Base-by-base conservation (phyloP, 2,888 invertebrate species). In the Globia sparganii region DNA sequence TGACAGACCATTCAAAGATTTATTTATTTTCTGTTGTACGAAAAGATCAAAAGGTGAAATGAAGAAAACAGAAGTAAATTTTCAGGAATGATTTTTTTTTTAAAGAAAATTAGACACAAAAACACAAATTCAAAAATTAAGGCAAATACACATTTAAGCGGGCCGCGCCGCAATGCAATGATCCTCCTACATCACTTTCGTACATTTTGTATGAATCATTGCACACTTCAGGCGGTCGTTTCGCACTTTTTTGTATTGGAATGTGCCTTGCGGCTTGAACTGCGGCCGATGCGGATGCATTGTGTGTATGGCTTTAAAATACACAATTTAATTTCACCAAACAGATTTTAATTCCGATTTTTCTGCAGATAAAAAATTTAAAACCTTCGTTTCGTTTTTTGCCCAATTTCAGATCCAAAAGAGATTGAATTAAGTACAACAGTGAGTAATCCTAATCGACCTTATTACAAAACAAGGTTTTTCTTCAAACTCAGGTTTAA, bases 351-450 rank as follows among this genome's bases (percentile, higher is more conserved):
- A 73, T 59, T 37, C 11, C 0, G 5, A 9, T n/a, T 31, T 28
- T 25, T 18, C 25, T 53, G 49, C 25, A 53, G 11, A 53, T 53
- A 25, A 25, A 18, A 25, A 49, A 49, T 6, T 25, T 25, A 3
- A 8, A 25, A 25, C 9, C 9, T 53, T 53, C 9, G 8, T 46
- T 61, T 31, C 28, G 4, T 4, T 37, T 58, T 69, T 8, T 8
- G 13, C n/a, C 1, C 9, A 43, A n/a, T 56, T 28, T 3, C n/a
- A 73, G 25, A 31, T 21, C 61, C 21, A 71, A 74, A 78, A 21
- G 2, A 5, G 34, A 28, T 65, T 21, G 1, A 8, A 68, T 34
- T 64, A 34, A 1, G 15, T 15, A 28, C 25, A 56, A 49, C 31
- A 58, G 25, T 25, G 25, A 3, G 3, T 58, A 67, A 73, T 70